phyloP scores from a whole-genome alignment of 2,113 vertebrate genomes.

The Archilochus colubris region DNA sequence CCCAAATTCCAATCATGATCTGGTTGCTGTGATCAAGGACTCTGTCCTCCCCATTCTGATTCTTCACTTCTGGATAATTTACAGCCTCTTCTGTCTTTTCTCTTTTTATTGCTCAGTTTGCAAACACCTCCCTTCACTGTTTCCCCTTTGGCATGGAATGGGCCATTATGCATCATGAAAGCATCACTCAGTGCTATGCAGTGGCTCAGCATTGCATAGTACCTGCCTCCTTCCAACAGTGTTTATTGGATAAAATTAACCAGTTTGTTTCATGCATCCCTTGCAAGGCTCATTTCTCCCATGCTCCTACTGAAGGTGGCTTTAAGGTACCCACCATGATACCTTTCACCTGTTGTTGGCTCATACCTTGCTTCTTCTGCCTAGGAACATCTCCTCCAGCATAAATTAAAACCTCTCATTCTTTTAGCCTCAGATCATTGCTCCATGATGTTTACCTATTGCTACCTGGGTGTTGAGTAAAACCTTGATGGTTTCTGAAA shows the following conservation, averaged over 20 bases:
- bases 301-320: background rate
- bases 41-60: background rate
- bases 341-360: background rate
- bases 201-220: background rate
- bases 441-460: background rate
- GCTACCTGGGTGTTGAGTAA: background rate
- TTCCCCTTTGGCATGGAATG: background rate
- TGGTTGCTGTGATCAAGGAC: background rate
- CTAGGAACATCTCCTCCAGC: background rate
- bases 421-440: background rate
- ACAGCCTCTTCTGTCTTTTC: background rate
- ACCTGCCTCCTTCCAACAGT: background rate
- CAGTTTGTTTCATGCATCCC: accelerated
- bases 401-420: background rate
- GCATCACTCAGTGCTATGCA: background rate
- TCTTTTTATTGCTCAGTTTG: background rate
- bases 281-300: background rate
- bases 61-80: background rate
- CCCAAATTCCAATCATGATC: background rate
- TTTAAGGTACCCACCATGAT: background rate
- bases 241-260: background rate
- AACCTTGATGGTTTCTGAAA: background rate
- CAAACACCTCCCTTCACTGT: background rate
- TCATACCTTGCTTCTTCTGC: background rate
- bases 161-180: background rate